Evolutionary conservation across 1,140 invertebrate species (phyloP), one percentile per base, ranked within the genome.

Genomic region (Heliconius himera): DNA sequence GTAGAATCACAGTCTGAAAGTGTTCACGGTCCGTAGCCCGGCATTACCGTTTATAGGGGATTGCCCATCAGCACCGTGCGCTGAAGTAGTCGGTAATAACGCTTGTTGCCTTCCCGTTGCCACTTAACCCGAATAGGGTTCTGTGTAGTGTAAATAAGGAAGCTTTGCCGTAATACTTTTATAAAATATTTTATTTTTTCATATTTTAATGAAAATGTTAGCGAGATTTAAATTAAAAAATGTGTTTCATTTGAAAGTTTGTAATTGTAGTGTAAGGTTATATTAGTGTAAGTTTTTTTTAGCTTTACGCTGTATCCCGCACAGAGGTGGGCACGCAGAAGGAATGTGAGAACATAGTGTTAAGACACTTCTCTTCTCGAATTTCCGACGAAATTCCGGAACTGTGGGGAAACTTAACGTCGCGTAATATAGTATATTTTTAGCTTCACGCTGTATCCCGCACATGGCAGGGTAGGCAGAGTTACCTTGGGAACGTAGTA

Each of bases 31-130:
- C 76, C 80, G 73, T 81, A 72, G 76, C 72, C 80, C 60, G 78
- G 76, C 80, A 81, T 81, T 81, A 78, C 80, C 76, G 80, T 81
- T 81, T 81, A 81, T 81, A 81, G 80, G 80, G 80, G 76, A 78
- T 81, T 81, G 79, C 76, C 79, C 79, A 81, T 81, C 79, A 74
- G 75, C 73, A 66, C 76, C 75, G 76, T 74, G 73, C 51, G 70
- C 80, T 81, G 80, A 78, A 81, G 80, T 81, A 81, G 80, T 77
- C 77, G 33, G 80, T 81, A 81, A 81, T 81, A 81, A 81, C 80
- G 80, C 80, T 81, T 81, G 80, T 78, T 78, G 80, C 76, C 80
- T 81, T 78, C 80, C 77, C 77, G 77, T 76, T 78, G 73, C 80
- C 80, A 81, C 80, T 81, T 81, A 78, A 81, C 80, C 80, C 80